Conservation (phyloP, 2,888 invertebrate genomes). For the Cephus rjabovi region DNA sequence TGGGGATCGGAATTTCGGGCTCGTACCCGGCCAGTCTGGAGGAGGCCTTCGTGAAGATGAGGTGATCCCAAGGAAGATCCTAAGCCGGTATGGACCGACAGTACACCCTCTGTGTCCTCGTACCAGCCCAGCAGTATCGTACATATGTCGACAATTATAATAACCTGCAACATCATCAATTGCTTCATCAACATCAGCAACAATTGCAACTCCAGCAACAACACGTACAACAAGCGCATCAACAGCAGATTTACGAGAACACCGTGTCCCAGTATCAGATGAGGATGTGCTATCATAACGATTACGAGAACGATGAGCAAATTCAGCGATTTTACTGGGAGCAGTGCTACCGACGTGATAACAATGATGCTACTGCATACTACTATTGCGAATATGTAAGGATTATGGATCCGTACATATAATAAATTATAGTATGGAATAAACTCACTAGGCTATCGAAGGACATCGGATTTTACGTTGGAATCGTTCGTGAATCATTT, state of each 20-base stretch:
- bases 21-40: slow-evolving; percentile 65
- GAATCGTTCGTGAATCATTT: background rate
- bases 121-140: slow-evolving; percentile 65
- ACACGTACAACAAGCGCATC: slow-evolving; percentile 20
- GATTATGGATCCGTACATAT: slow-evolving; percentile 20
- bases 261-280: slow-evolving; percentile 62
- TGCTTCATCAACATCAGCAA: slow-evolving; percentile 39
- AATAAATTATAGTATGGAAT: slow-evolving; percentile 13
- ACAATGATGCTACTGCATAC: slow-evolving; percentile 62
- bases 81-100: slow-evolving; percentile 64
- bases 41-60: slow-evolving; percentile 65
- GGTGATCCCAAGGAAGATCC: slow-evolving; percentile 44
- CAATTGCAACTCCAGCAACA: slow-evolving; percentile 31
- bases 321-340: slow-evolving; percentile 65
- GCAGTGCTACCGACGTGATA: slow-evolving; percentile 61
- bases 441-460: background rate
- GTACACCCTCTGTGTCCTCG: slow-evolving; percentile 65
- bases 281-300: slow-evolving; percentile 65
- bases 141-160: slow-evolving; percentile 58
- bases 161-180: slow-evolving; percentile 39
- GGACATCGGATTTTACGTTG: background rate
- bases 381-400: slow-evolving; percentile 66
- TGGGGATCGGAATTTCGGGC: slow-evolving; percentile 67
- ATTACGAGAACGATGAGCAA: slow-evolving; percentile 65
- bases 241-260: slow-evolving; percentile 60